phyloP scores from a whole-genome alignment of 1,140 invertebrate species.

The Drosophila burlai region DNA sequence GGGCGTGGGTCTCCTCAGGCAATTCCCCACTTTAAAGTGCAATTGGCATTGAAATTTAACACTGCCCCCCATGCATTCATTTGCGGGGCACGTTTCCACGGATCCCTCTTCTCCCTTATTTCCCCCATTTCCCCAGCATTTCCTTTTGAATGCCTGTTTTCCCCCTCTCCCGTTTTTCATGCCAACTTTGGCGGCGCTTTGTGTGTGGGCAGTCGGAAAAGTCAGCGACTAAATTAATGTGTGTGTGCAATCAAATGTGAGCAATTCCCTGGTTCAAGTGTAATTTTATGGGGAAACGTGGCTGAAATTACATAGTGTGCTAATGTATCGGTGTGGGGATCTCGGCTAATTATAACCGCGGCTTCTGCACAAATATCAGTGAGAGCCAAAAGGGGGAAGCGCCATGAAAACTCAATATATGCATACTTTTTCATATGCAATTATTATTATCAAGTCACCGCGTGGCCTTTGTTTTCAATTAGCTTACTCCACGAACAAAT shows the following conservation, averaged over 20 bases:
- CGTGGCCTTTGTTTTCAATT: background rate
- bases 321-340: conserved; percentile 22
- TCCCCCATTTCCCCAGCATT: conserved; percentile 2
- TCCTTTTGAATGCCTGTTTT: background rate
- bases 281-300: conserved; percentile 30
- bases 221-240: conserved; percentile 59
- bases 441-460: background rate
- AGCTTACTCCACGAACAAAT: background rate
- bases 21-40: conserved; percentile 28
- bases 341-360: conserved; percentile 26
- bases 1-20: background rate
- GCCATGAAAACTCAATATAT: background rate
- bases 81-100: conserved; percentile 58
- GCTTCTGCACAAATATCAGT: background rate
- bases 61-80: conserved; percentile 55
- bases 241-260: conserved; percentile 66
- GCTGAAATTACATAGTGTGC: conserved; percentile 33
- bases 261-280: conserved; percentile 57
- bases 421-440: background rate
- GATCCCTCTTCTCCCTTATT: conserved; percentile 1
- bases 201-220: conserved; percentile 54
- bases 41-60: conserved; percentile 79
- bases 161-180: conserved; percentile 2
- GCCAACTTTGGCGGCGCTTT: conserved; percentile 27
- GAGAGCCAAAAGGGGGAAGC: background rate